Base-by-base conservation (phyloP, 2,888 invertebrate genomes). In the Colletes collaris region DNA sequence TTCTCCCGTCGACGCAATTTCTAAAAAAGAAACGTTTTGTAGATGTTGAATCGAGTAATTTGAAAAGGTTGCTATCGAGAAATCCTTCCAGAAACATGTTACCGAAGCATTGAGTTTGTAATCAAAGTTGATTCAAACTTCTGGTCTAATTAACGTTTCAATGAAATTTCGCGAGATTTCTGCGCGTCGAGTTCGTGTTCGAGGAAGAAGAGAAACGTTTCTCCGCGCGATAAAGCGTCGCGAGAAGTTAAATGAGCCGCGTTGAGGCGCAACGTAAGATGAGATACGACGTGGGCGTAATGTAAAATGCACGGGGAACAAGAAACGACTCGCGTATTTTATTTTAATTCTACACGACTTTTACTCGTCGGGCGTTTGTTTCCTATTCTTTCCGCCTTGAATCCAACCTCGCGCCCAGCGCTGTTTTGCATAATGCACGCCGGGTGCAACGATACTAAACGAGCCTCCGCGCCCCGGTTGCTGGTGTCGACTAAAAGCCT, bases 401-500 rank as follows among this genome's bases (percentile, higher is more conserved):
- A 52, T 37, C 64, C 37, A 46, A n/a, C 56, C 44, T 37, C 53
- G 64, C 49, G 66, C 66, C 19, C 19, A 44, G 50, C 60, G 40
- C 49, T 65, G 65, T 64, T 72, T 63, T 60, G 59, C 69, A 66
- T 70, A 81, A 82, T 73, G 63, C 73, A 52, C 72, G 59, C 13
- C 53, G 69, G 56, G 44, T 68, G 72, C 73, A 76, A 66, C 68
- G 72, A 68, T 56, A 53, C 8, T 46, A 46, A 46, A 50, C 46
- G 50, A 46, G 49, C 37, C 59, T 50, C 5, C 58, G 37, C 63
- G 53, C 75, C 60, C 0, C 27, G 58, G 64, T 69, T 59, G 69
- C 50, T 62, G 65, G 60, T 4, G 59, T 37, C 70, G 65, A 6
- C 37, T 64, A 53, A 76, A 76, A 72, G 60, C 62, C 59, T 60